A percentile compares a stretch with the other conserved stretches of the same genome.
phyloP scores from a whole-genome alignment of 2,888 invertebrate species.

The Mesorhabditis spiculigera region DNA sequence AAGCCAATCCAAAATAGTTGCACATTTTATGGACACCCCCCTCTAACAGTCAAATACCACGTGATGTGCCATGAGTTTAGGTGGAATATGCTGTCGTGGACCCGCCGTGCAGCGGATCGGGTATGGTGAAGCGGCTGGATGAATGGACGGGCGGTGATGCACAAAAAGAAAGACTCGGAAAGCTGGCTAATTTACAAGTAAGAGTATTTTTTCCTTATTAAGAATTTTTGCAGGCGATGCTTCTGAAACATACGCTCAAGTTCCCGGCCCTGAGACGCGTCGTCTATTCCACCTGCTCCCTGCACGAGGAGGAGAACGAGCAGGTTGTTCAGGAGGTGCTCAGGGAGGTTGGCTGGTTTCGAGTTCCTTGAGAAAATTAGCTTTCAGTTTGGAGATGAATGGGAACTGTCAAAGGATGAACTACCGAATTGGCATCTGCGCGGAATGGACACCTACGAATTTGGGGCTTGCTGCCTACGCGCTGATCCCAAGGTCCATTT shows the following conservation, averaged over 20 bases:
- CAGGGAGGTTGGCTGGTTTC: neutral
- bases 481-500: slow-evolving; percentile 72
- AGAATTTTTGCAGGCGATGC: slow-evolving; percentile 67
- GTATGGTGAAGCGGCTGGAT: slow-evolving; percentile 63
- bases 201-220: neutral
- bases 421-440: slow-evolving; percentile 65
- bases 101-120: slow-evolving; percentile 93
- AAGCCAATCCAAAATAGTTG: too few species aligned
- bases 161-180: slow-evolving; percentile 42
- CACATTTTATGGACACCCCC: too few species aligned
- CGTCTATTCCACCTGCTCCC: slow-evolving; percentile 93
- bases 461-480: slow-evolving; percentile 71
- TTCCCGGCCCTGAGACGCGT: slow-evolving; percentile 81
- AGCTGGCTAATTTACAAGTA: slow-evolving; percentile 54
- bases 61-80: slow-evolving; percentile 62
- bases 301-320: slow-evolving; percentile 87
- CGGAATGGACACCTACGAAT: slow-evolving; percentile 47
- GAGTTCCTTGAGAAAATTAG: neutral
- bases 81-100: slow-evolving; percentile 90
- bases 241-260: slow-evolving; percentile 78
- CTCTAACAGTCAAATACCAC: neutral
- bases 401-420: slow-evolving; percentile 36
- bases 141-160: slow-evolving; percentile 36
- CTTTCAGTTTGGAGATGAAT: neutral
- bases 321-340: slow-evolving; percentile 74